These are phyloP conservation scores for Drosophila novamexicana DNA, from an alignment of 1,140 invertebrate genomes.

Conservation along the genomic window DNA sequence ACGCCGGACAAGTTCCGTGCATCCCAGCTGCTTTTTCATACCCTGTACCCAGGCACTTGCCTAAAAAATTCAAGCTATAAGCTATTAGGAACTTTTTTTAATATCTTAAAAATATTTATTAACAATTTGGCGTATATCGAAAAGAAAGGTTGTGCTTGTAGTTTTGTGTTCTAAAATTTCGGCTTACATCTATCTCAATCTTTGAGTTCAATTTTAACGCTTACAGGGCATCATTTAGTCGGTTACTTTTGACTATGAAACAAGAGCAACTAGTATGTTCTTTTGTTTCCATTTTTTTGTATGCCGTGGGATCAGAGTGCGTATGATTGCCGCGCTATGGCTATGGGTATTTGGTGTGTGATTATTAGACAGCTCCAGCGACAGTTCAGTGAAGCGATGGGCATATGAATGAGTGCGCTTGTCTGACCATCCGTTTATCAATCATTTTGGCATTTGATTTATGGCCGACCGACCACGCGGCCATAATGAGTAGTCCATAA, in stretches of 20 bases:
- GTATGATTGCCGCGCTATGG: conserved; percentile 59
- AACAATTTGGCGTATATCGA: too few species aligned
- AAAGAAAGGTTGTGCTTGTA: too few species aligned
- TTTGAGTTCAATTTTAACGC: too few species aligned
- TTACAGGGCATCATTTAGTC: neutral
- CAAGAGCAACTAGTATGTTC: neutral
- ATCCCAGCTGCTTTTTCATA: conserved; percentile 6
- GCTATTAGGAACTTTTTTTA: too few species aligned
- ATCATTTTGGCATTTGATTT: conserved; percentile 77
- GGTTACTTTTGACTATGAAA: neutral
- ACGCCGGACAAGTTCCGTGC: conserved; percentile 57
- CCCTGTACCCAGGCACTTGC: neutral
- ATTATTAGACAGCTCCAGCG: conserved; percentile 52
- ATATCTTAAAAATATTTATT: too few species aligned
- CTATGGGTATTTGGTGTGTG: conserved; percentile 32
- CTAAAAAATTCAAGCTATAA: too few species aligned
- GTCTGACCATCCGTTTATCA: conserved; percentile 63
- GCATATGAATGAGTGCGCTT: conserved; percentile 13
- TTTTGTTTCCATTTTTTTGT: conserved; percentile 11
- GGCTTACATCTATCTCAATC: too few species aligned
- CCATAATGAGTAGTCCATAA: conserved; percentile 52
- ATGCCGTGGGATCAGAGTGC: conserved; percentile 40
- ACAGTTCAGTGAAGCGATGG: conserved; percentile 31
- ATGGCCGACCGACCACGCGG: conserved; percentile 40
- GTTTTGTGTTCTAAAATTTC: too few species aligned